Evolutionary conservation across 2,797 vertebrate species (phyloP).

Genomic region (Euthynnus affinis): DNA sequence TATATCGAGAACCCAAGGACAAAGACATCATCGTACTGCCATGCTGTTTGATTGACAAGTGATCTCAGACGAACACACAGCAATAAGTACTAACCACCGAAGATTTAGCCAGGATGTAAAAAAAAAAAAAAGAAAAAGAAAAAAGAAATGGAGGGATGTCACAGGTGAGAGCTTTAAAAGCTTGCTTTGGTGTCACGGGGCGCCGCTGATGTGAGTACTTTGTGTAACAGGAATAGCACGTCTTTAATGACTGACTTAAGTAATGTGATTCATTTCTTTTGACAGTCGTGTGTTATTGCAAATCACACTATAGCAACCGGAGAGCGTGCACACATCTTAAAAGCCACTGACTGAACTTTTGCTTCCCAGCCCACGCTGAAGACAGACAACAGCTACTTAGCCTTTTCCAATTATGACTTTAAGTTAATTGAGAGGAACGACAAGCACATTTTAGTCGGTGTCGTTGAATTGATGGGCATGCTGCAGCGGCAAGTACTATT

Average conservation of each 20-base stretch:
- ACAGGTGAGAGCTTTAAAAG: conserved; percentile 69
- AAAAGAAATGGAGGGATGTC: conserved; percentile 28
- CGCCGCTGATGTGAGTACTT: conserved; percentile 62
- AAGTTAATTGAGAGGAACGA: conserved; percentile 79
- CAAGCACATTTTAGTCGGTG: conserved; percentile 59
- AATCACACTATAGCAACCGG: conserved; percentile 48
- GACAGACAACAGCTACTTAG: conserved; percentile 76
- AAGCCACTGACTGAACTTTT: conserved; percentile 60
- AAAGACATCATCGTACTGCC: not conserved
- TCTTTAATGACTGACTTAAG: conserved; percentile 73
- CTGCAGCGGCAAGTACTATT: conserved; percentile 43
- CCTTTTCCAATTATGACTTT: conserved; percentile 77
- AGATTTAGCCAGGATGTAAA: conserved; percentile 9
- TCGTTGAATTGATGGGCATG: conserved; percentile 62
- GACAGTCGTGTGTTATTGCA: conserved; percentile 59
- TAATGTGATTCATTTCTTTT: conserved; percentile 72
- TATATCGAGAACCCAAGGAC: conserved; percentile 30
- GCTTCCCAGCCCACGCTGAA: conserved; percentile 66
- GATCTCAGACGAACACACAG: conserved; percentile 31
- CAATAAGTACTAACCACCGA: conserved; percentile 23
- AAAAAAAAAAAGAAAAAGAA: not conserved
- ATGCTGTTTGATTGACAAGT: conserved; percentile 50
- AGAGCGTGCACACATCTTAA: conserved; percentile 52
- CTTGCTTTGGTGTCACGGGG: conserved; percentile 41
- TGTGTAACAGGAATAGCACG: conserved; percentile 55